Evolutionary conservation across 35 echinoderm and acorn worm genomes (phyloP).

Genomic region (Holothuria glaberrima): DNA sequence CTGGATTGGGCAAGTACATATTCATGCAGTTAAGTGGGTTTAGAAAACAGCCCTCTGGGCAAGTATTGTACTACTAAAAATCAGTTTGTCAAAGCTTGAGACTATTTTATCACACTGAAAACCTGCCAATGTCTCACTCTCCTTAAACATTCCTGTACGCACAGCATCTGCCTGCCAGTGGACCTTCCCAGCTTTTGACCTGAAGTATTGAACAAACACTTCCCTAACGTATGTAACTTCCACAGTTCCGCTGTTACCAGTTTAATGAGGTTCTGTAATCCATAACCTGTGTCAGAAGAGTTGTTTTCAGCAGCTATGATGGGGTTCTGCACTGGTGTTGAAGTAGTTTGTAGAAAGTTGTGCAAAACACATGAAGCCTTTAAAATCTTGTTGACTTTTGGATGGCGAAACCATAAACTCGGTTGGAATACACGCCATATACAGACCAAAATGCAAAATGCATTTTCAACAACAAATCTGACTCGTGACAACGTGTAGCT

Average conservation of each 20-base stretch:
- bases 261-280: background rate
- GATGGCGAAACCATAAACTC: background rate
- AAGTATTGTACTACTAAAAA: too few relatives aligned
- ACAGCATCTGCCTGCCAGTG: background rate
- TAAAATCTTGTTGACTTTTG: conserved; percentile 1
- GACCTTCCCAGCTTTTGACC: too few relatives aligned
- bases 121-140: background rate
- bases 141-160: background rate
- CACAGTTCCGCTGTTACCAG: background rate
- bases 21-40: too few relatives aligned
- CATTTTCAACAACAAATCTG: conserved; percentile 68
- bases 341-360: conserved; percentile 16
- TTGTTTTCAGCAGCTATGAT: background rate
- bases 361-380: conserved; percentile 49
- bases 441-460: conserved; percentile 66
- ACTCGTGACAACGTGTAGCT: conserved; percentile 71
- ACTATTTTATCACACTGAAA: too few relatives aligned
- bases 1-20: too few relatives aligned
- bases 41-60: too few relatives aligned
- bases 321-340: background rate
- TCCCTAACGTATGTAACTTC: background rate
- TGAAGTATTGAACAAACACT: background rate
- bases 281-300: background rate
- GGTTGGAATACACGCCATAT: conserved; percentile 61
- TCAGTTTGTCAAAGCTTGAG: too few relatives aligned